Evolutionary conservation across 2,888 invertebrate species (phyloP).

Genomic region (Calameuta pallipes): DNA sequence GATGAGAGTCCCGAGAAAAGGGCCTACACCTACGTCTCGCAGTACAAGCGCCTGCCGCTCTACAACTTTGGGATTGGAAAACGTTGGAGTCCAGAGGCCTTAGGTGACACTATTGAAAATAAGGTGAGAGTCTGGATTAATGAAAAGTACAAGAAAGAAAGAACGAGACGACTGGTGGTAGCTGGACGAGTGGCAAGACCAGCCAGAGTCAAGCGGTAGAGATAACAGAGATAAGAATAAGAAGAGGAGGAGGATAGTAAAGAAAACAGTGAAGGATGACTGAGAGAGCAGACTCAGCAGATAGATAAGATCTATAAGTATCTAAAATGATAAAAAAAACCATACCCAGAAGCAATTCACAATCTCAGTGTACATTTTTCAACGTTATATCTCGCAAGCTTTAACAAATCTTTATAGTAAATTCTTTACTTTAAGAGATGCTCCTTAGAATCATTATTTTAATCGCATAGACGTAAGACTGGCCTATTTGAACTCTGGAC

Average conservation of each 20-base stretch:
- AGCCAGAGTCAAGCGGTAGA: neutral
- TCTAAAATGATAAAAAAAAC: neutral
- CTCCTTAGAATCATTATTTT: neutral
- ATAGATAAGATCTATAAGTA: neutral
- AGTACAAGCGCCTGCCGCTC: constrained; percentile 73
- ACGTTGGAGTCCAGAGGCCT: constrained; percentile 51
- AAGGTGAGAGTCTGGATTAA: constrained; percentile 51
- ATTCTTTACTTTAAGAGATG: neutral
- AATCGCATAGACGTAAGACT: neutral
- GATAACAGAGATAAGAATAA: neutral
- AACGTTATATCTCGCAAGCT: neutral
- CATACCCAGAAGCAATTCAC: neutral
- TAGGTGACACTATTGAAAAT: constrained; percentile 63
- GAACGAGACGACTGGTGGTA: neutral
- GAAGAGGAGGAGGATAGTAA: neutral
- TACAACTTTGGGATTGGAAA: constrained; percentile 66
- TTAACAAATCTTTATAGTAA: neutral
- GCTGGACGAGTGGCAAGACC: neutral
- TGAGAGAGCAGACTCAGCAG: neutral
- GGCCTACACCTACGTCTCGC: constrained; percentile 74
- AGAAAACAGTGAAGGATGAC: neutral
- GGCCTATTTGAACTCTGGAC: neutral
- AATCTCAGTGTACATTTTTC: neutral
- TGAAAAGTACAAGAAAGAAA: neutral
- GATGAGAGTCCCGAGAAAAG: constrained; percentile 57